A percentile compares a stretch with the other conserved stretches of the same genome.
These are phyloP conservation scores for Ischnus inquisitorius DNA, from an alignment of 2,888 invertebrate species.

Conservation along the genomic window DNA sequence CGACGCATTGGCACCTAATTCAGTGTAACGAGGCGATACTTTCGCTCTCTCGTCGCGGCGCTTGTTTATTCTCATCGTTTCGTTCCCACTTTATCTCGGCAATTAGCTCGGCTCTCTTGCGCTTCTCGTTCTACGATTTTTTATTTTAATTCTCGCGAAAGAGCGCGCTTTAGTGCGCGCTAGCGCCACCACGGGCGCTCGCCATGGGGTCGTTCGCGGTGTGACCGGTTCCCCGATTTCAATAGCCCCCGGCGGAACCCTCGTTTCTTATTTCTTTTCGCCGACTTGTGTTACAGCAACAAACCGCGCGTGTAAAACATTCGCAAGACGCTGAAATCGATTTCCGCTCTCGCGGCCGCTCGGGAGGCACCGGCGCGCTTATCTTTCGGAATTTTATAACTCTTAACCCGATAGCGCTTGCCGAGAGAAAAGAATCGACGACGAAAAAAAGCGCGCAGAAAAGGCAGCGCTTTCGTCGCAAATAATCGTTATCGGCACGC, in stretches of 20 bases:
- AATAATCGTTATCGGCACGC: neutral
- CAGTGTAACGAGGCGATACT: constrained; percentile 22
- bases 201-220: constrained; percentile 48
- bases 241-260: neutral
- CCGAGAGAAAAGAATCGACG: constrained; percentile 7
- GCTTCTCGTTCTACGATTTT: constrained; percentile 12
- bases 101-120: constrained; percentile 61
- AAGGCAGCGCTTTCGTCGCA: neutral
- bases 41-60: constrained; percentile 27
- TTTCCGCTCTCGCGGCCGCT: constrained; percentile 29
- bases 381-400: constrained; percentile 28
- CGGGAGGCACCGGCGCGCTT: constrained; percentile 28
- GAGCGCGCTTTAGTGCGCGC: constrained; percentile 35
- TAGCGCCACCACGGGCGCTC: constrained; percentile 45
- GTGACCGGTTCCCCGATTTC: constrained; percentile 30
- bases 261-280: neutral
- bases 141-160: constrained; percentile 49
- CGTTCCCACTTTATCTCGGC: constrained; percentile 63
- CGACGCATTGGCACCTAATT: constrained; percentile 65
- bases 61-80: constrained; percentile 63
- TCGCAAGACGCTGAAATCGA: constrained; percentile 29
- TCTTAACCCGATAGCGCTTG: constrained; percentile 31
- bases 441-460: neutral
- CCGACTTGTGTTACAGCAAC: constrained; percentile 59
- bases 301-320: constrained; percentile 18